A percentile compares a stretch with the other conserved stretches of the same genome.
phyloP scores from a whole-genome alignment of 2,797 vertebrate genomes.

The Poeciliopsis paucimaculata region DNA sequence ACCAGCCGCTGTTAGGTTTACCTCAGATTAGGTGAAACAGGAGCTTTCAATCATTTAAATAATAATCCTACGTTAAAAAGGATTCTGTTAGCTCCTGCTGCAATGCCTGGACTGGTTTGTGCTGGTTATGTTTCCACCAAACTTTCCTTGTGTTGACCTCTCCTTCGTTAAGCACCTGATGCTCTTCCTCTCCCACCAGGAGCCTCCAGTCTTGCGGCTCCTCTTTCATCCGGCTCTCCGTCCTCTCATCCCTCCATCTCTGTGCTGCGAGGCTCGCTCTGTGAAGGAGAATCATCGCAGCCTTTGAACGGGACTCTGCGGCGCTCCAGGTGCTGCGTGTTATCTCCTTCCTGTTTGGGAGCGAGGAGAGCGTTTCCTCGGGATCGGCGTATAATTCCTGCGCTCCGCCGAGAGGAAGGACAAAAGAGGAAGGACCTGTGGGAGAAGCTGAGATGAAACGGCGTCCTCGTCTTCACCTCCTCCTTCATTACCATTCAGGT shows the following conservation, averaged over 20 bases:
- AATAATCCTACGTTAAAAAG: background rate
- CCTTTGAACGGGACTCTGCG: slow-evolving; percentile 50
- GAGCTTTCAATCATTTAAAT: too few species aligned
- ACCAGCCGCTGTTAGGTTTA: too few species aligned
- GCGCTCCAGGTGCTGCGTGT: slow-evolving; percentile 45
- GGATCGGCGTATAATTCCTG: slow-evolving; percentile 45
- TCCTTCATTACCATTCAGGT: slow-evolving; percentile 30
- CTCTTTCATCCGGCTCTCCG: slow-evolving; percentile 38
- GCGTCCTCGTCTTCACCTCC: slow-evolving; percentile 26
- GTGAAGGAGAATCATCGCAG: slow-evolving; percentile 56
- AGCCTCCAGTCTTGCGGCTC: background rate
- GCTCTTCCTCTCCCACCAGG: background rate
- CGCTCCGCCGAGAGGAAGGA: slow-evolving; percentile 25
- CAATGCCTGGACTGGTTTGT: background rate
- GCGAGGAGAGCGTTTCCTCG: slow-evolving; percentile 23
- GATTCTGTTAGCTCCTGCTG: background rate
- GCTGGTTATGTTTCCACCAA: background rate
- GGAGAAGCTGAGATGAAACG: slow-evolving; percentile 53
- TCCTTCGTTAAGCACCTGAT: background rate
- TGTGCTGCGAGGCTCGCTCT: slow-evolving; percentile 25
- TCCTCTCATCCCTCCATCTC: slow-evolving; percentile 39
- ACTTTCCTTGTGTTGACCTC: background rate
- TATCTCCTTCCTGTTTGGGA: slow-evolving; percentile 19
- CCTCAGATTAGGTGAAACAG: too few species aligned
- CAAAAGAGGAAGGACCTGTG: slow-evolving; percentile 25